These are phyloP conservation scores for Sphaeridia pumilis DNA, from an alignment of 2,888 invertebrate genomes.

Conservation along the genomic window DNA sequence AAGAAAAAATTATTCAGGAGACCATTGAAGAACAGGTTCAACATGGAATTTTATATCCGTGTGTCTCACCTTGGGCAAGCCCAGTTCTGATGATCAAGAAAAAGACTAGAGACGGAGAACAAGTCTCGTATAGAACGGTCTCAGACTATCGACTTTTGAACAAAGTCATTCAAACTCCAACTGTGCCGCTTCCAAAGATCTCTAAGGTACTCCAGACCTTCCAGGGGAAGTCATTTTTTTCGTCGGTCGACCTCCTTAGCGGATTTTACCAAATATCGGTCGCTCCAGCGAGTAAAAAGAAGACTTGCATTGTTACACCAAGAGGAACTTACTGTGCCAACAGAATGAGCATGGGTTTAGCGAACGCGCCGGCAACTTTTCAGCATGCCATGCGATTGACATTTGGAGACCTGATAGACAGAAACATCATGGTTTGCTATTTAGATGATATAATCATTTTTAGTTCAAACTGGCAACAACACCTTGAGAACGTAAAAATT, in stretches of 20 bases:
- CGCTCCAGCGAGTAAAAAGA: too few species aligned
- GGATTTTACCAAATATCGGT: too few species aligned
- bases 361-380: too few species aligned
- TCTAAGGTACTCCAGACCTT: not conserved
- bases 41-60: not conserved
- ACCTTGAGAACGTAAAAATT: not conserved
- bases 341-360: too few species aligned
- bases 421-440: not conserved
- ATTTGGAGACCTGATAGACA: too few species aligned
- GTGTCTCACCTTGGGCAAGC: not conserved
- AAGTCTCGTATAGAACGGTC: not conserved
- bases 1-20: not conserved
- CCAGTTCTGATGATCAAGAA: not conserved
- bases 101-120: too few species aligned
- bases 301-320: too few species aligned
- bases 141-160: not conserved
- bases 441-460: not conserved
- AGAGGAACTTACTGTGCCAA: too few species aligned
- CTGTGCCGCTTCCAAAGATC: not conserved
- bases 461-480: not conserved
- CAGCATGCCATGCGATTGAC: too few species aligned
- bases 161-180: not conserved
- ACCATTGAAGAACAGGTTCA: not conserved
- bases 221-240: not conserved
- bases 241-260: not conserved